These are phyloP conservation scores for Nipponia nippon DNA, from an alignment of 2,113 vertebrate genomes.

Conservation along the genomic window DNA sequence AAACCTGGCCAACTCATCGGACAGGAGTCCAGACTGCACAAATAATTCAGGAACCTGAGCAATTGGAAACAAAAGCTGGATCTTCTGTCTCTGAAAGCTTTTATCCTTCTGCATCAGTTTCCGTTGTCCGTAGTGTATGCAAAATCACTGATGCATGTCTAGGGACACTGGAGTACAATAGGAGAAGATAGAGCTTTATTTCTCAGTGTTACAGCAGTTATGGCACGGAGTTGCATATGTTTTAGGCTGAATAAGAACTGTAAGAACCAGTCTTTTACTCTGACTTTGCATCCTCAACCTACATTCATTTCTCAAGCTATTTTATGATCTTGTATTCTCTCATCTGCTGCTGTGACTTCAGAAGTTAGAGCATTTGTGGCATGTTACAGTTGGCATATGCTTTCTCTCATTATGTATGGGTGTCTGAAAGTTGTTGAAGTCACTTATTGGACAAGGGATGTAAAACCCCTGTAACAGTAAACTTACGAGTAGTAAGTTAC, in stretches of 20 bases:
- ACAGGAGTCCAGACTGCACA: not conserved
- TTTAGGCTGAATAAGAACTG: not conserved
- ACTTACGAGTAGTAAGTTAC: not conserved
- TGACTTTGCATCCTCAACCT: not conserved
- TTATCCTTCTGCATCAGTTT: not conserved
- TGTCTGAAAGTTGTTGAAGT: not conserved
- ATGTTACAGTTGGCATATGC: fast-evolving
- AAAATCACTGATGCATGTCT: not conserved
- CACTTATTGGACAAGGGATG: not conserved
- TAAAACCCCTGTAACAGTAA: not conserved
- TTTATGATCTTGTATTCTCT: not conserved
- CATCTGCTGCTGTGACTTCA: not conserved
- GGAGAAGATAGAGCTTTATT: not conserved
- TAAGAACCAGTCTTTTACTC: not conserved
- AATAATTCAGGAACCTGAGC: not conserved
- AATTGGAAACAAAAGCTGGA: not conserved
- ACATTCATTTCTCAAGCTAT: not conserved
- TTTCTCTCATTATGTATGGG: fast-evolving
- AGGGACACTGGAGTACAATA: not conserved
- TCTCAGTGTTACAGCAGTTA: not conserved
- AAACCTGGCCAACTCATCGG: not conserved
- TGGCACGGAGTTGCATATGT: not conserved
- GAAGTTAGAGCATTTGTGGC: not conserved
- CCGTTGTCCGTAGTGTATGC: no score
- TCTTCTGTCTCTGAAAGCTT: not conserved